These are phyloP conservation scores for Eilema griseolum DNA, from an alignment of 2,888 invertebrate genomes.

Conservation along the genomic window DNA sequence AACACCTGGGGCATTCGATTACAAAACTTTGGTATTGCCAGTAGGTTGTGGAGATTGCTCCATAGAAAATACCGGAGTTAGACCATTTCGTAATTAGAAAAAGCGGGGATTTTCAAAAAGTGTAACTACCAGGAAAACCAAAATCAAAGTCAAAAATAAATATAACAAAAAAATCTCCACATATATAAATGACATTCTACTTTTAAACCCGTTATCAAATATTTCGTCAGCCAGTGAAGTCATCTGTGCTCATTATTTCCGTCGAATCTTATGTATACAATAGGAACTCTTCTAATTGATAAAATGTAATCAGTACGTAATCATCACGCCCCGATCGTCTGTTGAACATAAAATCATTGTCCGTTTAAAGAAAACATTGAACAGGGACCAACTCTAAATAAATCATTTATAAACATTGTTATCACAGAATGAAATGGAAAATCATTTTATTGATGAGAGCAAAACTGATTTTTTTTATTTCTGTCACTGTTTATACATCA, in stretches of 20 bases:
- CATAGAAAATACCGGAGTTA: too few species aligned
- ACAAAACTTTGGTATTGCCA: too few species aligned
- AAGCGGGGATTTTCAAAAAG: too few species aligned
- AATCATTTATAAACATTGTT: neutral
- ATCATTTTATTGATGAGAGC: too few species aligned
- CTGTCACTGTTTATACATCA: neutral
- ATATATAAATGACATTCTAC: neutral
- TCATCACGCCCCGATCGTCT: constrained; percentile 22
- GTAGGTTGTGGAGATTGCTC: too few species aligned
- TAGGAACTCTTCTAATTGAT: constrained; percentile 14
- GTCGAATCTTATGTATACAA: constrained; percentile 22
- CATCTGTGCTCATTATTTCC: constrained; percentile 2
- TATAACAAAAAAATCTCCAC: neutral
- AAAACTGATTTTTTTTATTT: neutral
- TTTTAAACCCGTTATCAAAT: constrained; percentile 9
- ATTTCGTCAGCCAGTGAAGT: constrained; percentile 24
- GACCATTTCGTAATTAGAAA: too few species aligned
- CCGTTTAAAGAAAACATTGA: constrained; percentile 14
- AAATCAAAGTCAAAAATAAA: too few species aligned
- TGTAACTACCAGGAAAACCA: too few species aligned
- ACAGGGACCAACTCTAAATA: constrained; percentile 28
- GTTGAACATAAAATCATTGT: constrained; percentile 14
- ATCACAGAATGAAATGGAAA: neutral
- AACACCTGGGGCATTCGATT: too few species aligned
- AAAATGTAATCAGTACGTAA: constrained; percentile 22